Evolutionary conservation across 2,113 vertebrate genomes (phyloP).

Genomic region (Leucosticte australis): DNA sequence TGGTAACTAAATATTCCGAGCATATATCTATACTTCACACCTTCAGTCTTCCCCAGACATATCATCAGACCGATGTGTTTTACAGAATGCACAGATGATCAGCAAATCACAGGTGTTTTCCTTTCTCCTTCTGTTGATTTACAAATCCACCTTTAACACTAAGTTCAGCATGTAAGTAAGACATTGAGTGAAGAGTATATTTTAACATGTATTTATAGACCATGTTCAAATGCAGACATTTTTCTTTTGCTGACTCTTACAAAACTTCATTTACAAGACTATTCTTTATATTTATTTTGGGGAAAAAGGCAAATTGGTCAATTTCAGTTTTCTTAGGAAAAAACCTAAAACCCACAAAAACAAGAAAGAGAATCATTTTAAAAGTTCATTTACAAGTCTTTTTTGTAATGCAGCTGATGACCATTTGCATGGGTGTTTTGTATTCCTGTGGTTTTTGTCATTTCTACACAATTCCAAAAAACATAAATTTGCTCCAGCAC

Average conservation of each 20-base stretch:
- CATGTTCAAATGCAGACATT: neutral
- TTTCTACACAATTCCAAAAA: neutral
- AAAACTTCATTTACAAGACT: neutral
- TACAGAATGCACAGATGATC: neutral
- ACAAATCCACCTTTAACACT: neutral
- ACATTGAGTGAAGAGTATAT: neutral
- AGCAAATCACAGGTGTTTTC: neutral
- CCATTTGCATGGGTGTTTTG: neutral
- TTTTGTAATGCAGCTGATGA: neutral
- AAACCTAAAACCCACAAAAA: neutral
- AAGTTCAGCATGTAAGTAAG: neutral
- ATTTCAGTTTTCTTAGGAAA: neutral
- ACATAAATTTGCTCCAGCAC: neutral
- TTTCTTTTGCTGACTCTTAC: neutral
- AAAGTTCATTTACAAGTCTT: neutral
- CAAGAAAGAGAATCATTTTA: neutral
- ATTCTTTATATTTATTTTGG: neutral
- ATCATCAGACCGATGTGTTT: neutral
- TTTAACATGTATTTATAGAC: neutral
- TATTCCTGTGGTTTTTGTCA: neutral
- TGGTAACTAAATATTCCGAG: neutral
- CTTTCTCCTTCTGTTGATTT: neutral
- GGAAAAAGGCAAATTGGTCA: neutral
- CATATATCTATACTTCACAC: neutral
- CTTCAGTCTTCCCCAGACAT: neutral